Base-by-base conservation (phyloP, 2,888 invertebrate genomes). In the Pasiphila rectangulata region DNA sequence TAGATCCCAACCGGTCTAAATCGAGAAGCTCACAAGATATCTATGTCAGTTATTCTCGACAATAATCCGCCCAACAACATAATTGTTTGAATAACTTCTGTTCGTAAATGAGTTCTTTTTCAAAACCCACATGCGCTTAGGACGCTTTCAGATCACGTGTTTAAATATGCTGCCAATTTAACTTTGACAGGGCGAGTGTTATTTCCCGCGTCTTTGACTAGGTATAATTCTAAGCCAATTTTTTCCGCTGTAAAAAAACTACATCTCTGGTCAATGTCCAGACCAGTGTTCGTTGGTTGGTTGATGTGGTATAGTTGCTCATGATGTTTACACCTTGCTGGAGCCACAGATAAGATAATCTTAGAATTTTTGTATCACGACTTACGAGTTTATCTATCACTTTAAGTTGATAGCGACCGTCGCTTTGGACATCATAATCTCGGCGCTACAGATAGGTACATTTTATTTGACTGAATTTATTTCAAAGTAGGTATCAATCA, bases 341-440 rank as follows among this genome's bases (percentile, higher is more conserved):
- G 65, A 67, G 69, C 65, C 63, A 52, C 44, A 37, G 84, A 84
- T 85, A 83, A 84, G 84, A 83, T 82, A 81, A 73, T 68, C 76
- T 78, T 73, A 69, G 64, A 82, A 75, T 72, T 72, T 52, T 70
- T 72, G 68, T 81, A 74, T 74, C 78, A 75, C 73, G 65, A 70
- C 56, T 55, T 56, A 57, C 59, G 60, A 32, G 32, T 32, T 32
- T 32, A n/a, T 69, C 70, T 81, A 80, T 80, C 80, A 59, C 32
- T 38, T 39, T 59, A 56, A 58, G 57, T 51, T 64, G 78, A 81
- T 82, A 81, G 67, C 69, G 58, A 49, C 57, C 63, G 67, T 58
- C 67, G 65, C 58, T 63, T 62, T 65, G 59, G 56, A 56, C 63
- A 54, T 55, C 56, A 59, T 79, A 75, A 79, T 75, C 78, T 76